phyloP scores from a whole-genome alignment of 2,113 vertebrate species.

The Oceanites oceanicus region DNA sequence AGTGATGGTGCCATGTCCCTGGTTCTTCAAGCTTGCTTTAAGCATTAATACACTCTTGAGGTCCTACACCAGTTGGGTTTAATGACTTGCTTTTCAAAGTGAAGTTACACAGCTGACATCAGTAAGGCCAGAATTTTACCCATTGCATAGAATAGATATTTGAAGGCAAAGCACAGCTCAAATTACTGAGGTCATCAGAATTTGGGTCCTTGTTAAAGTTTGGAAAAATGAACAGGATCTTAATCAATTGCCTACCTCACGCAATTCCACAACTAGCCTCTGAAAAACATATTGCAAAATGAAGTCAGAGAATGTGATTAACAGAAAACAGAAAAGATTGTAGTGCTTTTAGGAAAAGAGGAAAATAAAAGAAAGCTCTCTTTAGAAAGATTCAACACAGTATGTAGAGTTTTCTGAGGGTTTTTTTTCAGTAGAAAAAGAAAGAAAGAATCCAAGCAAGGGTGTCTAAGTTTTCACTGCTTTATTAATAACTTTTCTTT shows the following conservation, averaged over 20 bases:
- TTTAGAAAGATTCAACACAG: not conserved
- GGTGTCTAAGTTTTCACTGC: slow-evolving; percentile 55
- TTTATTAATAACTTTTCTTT: slow-evolving; percentile 79
- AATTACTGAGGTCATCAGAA: not conserved
- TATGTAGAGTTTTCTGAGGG: not conserved
- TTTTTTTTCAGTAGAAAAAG: not conserved
- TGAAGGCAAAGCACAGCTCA: not conserved
- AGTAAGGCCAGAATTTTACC: not conserved
- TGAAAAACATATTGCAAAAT: not conserved
- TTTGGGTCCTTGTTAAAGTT: not conserved
- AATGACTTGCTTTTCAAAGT: not conserved
- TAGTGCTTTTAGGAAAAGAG: not conserved
- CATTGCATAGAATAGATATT: not conserved
- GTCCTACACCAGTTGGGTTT: not conserved
- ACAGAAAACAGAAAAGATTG: not conserved
- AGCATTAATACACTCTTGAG: not conserved
- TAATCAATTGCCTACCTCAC: not conserved
- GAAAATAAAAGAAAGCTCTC: not conserved
- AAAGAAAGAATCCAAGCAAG: not conserved
- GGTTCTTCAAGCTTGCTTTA: not conserved
- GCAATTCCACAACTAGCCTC: not conserved
- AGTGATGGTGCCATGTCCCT: not conserved
- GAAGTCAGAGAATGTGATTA: not conserved
- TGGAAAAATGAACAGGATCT: not conserved
- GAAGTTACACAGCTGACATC: not conserved